Base-by-base conservation (phyloP, 1,140 invertebrate genomes). In the Pseudachorutes palmiensis region DNA sequence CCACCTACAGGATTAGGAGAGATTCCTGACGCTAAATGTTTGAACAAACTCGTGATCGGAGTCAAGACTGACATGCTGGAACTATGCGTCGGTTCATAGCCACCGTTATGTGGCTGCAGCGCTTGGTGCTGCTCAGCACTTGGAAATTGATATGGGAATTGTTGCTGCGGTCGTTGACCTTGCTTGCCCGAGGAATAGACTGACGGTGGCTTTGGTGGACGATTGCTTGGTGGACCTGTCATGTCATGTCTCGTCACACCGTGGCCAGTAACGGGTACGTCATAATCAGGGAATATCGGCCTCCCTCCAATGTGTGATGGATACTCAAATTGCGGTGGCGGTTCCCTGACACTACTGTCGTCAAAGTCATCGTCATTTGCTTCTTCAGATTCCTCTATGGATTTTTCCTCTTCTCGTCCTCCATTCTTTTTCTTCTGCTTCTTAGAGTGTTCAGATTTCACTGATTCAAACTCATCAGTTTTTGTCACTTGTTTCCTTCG, bases 1-100 rank as follows among this genome's bases (percentile, higher is more conserved):
- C 51, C 51, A 5, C 51, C 51, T 24, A 55, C 51, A 55, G 51
- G 51, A 26, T 55, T 55, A 3, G 51, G 51, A 14, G 51, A 55
- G 5, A 55, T 55, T 55, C 51, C 51, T 9, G 51, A 55, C 24
- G 51, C 9, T 22, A 55, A 55, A 26, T 55, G 51, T 22, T 55
- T 55, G 51, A 55, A 55, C 51, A 55, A 24, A 26, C 24, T 55
- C 24, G 9, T 55, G 12, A 55, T 55, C 5, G 51, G 51, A 19
- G 51, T 14, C 5, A 55, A 22, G 24, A 55, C 51, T 3, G 51
- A 55, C 51, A 55, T 55, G 9, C 51, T 22, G 3, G 51, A 55
- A 41, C 36, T 41, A 5, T 9, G 5, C 51, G 12, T 24, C 5
- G 51, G 51, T 55, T 55, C 51, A 26, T 55, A 55, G 51, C 14